Evolutionary conservation across 2,797 vertebrate species (phyloP).

Genomic region (Falco peregrinus): DNA sequence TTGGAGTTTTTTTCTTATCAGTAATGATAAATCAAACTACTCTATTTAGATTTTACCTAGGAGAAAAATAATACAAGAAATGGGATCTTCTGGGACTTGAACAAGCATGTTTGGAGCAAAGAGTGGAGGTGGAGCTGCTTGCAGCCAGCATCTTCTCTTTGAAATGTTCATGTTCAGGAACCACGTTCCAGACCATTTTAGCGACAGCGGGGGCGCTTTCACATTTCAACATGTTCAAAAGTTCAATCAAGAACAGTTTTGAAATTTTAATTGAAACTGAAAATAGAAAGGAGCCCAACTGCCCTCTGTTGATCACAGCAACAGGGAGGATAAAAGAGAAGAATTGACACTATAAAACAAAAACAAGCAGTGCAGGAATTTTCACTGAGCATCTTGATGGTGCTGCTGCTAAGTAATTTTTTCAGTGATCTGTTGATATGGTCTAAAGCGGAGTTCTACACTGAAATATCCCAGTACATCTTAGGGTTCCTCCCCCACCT

Average conservation of each 20-base stretch:
- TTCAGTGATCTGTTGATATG: not conserved
- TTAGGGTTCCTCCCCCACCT: accelerated
- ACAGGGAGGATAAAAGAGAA: conserved; percentile 37
- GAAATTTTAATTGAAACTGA: conserved; percentile 61
- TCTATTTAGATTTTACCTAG: not conserved
- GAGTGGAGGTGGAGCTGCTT: not conserved
- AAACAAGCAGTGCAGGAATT: not conserved
- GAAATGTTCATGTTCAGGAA: conserved; percentile 28
- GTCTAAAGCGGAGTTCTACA: not conserved
- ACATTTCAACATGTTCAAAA: conserved; percentile 17
- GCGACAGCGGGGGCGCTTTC: not conserved
- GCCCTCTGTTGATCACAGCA: conserved; percentile 53
- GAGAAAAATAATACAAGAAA: not conserved
- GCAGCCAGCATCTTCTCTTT: conserved; percentile 4
- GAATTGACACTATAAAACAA: not conserved
- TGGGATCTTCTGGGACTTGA: not conserved
- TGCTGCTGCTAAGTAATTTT: not conserved
- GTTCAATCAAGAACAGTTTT: conserved; percentile 33
- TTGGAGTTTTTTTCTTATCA: not conserved
- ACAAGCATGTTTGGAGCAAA: not conserved
- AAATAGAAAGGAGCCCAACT: conserved; percentile 52
- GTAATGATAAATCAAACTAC: not conserved
- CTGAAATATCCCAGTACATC: not conserved
- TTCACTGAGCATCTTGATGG: not conserved
- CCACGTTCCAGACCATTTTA: conserved; percentile 18